Evolutionary conservation across 2,797 vertebrate species (phyloP).

Genomic region (Heteromormyrus szaboi): DNA sequence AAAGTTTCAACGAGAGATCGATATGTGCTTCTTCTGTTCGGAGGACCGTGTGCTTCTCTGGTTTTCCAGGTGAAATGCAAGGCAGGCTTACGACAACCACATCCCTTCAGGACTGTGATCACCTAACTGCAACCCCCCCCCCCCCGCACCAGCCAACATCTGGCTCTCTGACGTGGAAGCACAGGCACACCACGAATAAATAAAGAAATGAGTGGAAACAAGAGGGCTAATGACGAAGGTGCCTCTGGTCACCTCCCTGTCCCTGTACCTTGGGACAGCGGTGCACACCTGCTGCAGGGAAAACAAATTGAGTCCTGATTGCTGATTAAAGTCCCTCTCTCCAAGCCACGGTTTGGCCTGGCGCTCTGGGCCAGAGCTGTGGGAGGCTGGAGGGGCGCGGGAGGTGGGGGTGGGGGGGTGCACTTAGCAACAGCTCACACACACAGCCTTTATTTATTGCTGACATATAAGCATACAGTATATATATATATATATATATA

Average conservation of each 20-base stretch:
- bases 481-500: too few relatives aligned
- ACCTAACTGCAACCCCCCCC: conserved; percentile 61
- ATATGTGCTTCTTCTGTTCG: conserved; percentile 31
- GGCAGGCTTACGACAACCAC: conserved; percentile 78
- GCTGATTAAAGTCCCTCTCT: conserved; percentile 84
- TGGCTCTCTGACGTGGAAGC: conserved; percentile 85
- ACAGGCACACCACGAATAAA: conserved; percentile 62
- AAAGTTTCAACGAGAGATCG: conserved; percentile 37
- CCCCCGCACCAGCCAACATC: conserved; percentile 84
- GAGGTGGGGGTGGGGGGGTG: conserved; percentile 45
- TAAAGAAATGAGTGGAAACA: conserved; percentile 40
- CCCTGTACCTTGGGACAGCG: conserved; percentile 62
- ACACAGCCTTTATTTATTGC: neutral
- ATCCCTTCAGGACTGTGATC: conserved; percentile 75
- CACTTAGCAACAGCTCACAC: neutral
- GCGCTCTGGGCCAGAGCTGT: conserved; percentile 69
- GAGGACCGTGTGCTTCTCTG: conserved; percentile 32
- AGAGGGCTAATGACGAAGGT: conserved; percentile 26
- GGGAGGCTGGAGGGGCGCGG: conserved; percentile 53
- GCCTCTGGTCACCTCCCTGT: conserved; percentile 23
- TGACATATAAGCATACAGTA: neutral
- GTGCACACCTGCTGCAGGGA: conserved; percentile 82
- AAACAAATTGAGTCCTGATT: conserved; percentile 87
- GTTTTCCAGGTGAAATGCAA: conserved; percentile 54
- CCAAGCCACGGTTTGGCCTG: conserved; percentile 78